Percentiles rank a stretch among this genome's conserved stretches.
Conservation (phyloP, 2,113 vertebrate species). For the Recurvirostra avosetta region DNA sequence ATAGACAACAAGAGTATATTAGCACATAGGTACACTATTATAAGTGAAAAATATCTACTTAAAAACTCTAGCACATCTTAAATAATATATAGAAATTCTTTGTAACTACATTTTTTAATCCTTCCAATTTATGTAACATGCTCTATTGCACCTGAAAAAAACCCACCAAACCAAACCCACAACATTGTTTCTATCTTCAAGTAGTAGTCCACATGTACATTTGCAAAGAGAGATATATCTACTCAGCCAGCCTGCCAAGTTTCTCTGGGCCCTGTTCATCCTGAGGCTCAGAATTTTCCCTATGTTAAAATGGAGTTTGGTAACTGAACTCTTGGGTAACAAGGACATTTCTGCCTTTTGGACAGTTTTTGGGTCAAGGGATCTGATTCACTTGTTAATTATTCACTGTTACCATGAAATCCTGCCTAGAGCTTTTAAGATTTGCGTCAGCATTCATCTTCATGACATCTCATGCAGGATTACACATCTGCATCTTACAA, state of each 20-base stretch:
- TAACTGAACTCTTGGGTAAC: not conserved
- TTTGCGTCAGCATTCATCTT: slow-evolving; percentile 34
- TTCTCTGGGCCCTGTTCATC: not conserved
- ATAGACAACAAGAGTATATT: not conserved
- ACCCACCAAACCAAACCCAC: too few species aligned
- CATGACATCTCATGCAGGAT: not conserved
- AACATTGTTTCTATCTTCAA: not conserved
- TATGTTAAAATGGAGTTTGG: not conserved
- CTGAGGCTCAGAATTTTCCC: not conserved
- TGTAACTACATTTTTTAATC: not conserved
- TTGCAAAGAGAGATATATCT: not conserved
- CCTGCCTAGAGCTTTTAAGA: slow-evolving; percentile 27
- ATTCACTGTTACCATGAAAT: slow-evolving; percentile 25
- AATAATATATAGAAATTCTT: not conserved
- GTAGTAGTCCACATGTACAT: not conserved
- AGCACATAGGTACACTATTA: not conserved
- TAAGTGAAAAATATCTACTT: not conserved
- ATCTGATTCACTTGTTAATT: slow-evolving; percentile 22
- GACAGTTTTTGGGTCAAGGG: not conserved
- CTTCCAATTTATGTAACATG: not conserved
- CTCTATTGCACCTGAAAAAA: not conserved
- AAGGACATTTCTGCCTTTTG: slow-evolving; percentile 43
- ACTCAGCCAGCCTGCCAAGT: not conserved
- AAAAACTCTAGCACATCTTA: not conserved
- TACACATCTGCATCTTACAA: not conserved